These are phyloP conservation scores for Oedothorax gibbosus DNA, from an alignment of 1,140 invertebrate genomes.

Conservation along the genomic window DNA sequence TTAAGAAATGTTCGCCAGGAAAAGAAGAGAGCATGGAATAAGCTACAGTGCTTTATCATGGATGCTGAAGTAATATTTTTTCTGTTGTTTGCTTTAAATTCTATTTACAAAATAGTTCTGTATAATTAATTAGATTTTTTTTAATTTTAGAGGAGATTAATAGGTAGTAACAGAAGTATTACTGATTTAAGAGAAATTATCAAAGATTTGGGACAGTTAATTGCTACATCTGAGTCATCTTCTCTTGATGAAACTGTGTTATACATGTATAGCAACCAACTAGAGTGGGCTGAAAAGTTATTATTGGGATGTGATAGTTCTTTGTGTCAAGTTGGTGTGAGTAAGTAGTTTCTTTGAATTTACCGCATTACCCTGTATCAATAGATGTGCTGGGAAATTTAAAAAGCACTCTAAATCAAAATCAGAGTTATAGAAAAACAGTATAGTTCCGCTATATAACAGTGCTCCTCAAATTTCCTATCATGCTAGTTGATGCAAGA, in stretches of 20 bases:
- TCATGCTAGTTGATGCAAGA: too few species aligned
- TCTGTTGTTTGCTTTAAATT: neutral
- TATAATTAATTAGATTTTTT: neutral
- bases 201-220: slow-evolving; percentile 33
- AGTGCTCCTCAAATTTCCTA: too few species aligned
- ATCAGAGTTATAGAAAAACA: too few species aligned
- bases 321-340: neutral
- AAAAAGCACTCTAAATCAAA: too few species aligned
- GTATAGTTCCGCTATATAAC: too few species aligned
- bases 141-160: slow-evolving; percentile 43
- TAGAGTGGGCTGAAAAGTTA: slow-evolving; percentile 48
- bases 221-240: slow-evolving; percentile 36
- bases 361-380: too few species aligned
- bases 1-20: slow-evolving; percentile 56
- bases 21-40: slow-evolving; percentile 47
- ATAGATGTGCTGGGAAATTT: too few species aligned
- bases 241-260: slow-evolving; percentile 55
- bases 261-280: slow-evolving; percentile 54
- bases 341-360: neutral
- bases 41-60: slow-evolving; percentile 52
- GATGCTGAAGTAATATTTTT: slow-evolving; percentile 41
- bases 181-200: slow-evolving; percentile 37
- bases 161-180: slow-evolving; percentile 31
- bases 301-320: slow-evolving; percentile 28
- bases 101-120: neutral